phyloP scores from a whole-genome alignment of 2,797 vertebrate species.

The Eulemur rubriventer region DNA sequence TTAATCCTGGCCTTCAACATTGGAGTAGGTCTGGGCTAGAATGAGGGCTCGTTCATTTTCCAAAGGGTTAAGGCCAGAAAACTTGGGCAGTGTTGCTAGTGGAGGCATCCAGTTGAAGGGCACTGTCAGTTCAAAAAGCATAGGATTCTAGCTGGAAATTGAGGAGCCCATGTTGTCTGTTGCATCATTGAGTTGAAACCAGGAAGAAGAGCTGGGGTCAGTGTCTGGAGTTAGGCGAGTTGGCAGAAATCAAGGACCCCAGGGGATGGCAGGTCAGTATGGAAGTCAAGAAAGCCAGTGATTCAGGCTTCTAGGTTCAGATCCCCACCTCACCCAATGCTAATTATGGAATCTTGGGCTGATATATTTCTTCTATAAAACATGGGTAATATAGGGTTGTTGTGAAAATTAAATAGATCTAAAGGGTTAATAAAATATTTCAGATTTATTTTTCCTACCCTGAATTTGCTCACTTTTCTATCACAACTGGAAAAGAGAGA shows the following conservation, averaged over 20 bases:
- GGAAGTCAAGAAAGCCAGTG: background rate
- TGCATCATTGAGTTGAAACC: background rate
- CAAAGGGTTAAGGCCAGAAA: background rate
- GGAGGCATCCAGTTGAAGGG: background rate
- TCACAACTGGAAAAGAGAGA: background rate
- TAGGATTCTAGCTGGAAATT: background rate
- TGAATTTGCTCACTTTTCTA: conserved; percentile 8
- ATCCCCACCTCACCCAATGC: background rate
- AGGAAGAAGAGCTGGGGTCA: background rate
- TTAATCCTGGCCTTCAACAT: background rate
- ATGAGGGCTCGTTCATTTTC: background rate
- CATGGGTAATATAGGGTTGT: background rate
- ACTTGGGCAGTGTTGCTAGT: background rate
- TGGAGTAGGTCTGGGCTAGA: background rate
- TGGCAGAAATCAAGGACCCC: background rate
- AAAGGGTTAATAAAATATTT: background rate
- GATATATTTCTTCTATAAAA: background rate
- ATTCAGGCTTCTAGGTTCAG: background rate
- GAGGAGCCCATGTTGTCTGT: background rate
- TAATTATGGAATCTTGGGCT: background rate
- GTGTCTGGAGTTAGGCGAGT: background rate
- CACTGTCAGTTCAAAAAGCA: background rate
- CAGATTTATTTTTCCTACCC: background rate
- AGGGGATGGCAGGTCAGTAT: background rate
- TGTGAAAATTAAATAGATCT: background rate